phyloP scores from a whole-genome alignment of 2,888 invertebrate species.

The Polydesmus complanatus region DNA sequence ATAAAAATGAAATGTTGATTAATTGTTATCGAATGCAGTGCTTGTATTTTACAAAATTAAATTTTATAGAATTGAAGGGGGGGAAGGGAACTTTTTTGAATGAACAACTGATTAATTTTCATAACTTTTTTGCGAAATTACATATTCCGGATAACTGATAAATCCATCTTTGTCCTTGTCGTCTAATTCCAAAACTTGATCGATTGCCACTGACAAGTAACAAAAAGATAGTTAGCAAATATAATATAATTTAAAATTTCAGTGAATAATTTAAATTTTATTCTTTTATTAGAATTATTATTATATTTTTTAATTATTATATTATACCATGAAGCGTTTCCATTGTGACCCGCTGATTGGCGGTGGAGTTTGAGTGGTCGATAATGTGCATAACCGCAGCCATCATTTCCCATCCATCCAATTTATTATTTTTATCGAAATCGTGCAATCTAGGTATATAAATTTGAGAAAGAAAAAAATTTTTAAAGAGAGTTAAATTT shows the following conservation, averaged over 20 bases:
- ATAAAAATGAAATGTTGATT: too few species aligned
- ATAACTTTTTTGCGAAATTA: not conserved
- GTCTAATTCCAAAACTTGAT: slow-evolving; percentile 51
- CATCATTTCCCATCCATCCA: slow-evolving; percentile 80
- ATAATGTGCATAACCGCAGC: slow-evolving; percentile 61
- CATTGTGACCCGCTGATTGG: not conserved
- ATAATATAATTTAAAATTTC: not conserved
- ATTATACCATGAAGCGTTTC: not conserved
- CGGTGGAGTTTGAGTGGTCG: not conserved
- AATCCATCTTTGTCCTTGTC: slow-evolving; percentile 58
- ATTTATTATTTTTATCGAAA: slow-evolving; percentile 69
- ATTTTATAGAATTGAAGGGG: too few species aligned
- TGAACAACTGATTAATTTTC: too few species aligned
- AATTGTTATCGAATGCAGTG: too few species aligned
- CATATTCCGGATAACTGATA: not conserved
- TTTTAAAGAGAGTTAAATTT: not conserved
- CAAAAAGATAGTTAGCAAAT: too few species aligned
- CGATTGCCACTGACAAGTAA: slow-evolving; percentile 25
- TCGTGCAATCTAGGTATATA: slow-evolving; percentile 45
- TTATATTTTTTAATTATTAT: not conserved
- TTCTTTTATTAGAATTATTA: not conserved
- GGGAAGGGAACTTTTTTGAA: too few species aligned
- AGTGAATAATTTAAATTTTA: not conserved
- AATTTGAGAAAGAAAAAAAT: not conserved
- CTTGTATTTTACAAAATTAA: too few species aligned